A percentile compares a stretch with the other conserved stretches of the same genome.
These are phyloP conservation scores for Coracias cyanogaster DNA, from an alignment of 2,797 vertebrate species.

Conservation along the genomic window DNA sequence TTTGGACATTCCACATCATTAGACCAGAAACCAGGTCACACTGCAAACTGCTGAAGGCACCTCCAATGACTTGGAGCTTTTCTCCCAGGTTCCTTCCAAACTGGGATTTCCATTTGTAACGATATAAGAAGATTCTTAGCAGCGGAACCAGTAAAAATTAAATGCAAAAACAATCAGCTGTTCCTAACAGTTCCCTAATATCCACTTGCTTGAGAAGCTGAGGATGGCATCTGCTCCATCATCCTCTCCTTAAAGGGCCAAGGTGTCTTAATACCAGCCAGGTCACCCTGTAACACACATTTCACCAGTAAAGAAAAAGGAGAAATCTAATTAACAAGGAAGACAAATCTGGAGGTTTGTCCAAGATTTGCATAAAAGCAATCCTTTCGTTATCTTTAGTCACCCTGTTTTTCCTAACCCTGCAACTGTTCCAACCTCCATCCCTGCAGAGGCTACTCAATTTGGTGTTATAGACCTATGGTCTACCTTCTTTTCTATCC, in stretches of 20 bases:
- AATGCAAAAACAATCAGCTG: not conserved
- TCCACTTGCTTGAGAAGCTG: not conserved
- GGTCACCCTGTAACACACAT: not conserved
- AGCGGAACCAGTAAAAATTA: not conserved
- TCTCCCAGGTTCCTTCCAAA: not conserved
- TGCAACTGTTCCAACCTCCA: not conserved
- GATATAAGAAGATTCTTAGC: not conserved
- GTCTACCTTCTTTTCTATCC: not conserved
- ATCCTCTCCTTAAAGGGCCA: not conserved
- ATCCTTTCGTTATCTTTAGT: not conserved
- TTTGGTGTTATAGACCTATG: not conserved
- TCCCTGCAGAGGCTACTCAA: not conserved
- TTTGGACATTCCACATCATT: not conserved
- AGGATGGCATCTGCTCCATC: not conserved
- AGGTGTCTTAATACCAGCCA: not conserved
- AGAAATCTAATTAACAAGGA: not conserved
- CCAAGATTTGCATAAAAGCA: not conserved
- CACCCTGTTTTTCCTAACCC: not conserved
- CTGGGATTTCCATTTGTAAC: not conserved
- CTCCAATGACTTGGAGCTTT: not conserved
- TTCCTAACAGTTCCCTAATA: not conserved
- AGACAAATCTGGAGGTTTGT: not conserved
- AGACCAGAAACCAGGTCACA: not conserved
- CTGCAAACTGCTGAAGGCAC: not conserved
- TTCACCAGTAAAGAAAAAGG: not conserved